Base-by-base conservation (phyloP, 2,113 vertebrate genomes). In the Scophthalmus maximus region DNA sequence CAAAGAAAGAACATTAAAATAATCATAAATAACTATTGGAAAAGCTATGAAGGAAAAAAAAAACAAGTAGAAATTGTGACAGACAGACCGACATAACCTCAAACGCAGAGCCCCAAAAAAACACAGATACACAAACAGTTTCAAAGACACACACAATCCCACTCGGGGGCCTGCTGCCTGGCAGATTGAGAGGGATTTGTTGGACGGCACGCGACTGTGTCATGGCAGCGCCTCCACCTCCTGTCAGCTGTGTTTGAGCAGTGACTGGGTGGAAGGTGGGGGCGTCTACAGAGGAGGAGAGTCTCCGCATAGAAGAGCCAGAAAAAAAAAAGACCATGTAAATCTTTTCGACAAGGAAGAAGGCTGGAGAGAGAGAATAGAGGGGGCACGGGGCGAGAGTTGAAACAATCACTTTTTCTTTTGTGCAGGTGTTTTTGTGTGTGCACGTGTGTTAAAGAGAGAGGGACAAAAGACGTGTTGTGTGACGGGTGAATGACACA, bases 181-280 rank as follows among this genome's bases (percentile, higher is more conserved):
- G 71, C 34, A 72, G 71, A 64, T 73, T 77, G 78, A 88, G 78
- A 84, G 82, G 87, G 88, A 91, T 92, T 92, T 93, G 81, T 73
- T 78, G 82, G 82, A 76, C 61, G 84, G 90, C 92, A 93, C 89
- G 78, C 87, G 90, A 92, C 88, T 73, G 38, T 84, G 87, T 86
- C 87, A 67, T 72, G 82, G 86, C 73, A 88, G 86, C 29, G 79
- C 83, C 70, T 79, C 72, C 83, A 73, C 80, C 84, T 90, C 89
- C 85, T 80, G 85, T 92, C 91, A 92, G 92, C 91, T 93, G 91
- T 93, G 91, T 93, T 92, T 93, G 92, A 85, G 84, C 83, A 87
- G 85, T 61, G 72, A 87, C 60, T 34, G 77, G 46, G 68, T 29
- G 69, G 59, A 56, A 75, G 46, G 68, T 22, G 69, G 59, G 53